Evolutionary conservation across 2,888 invertebrate species (phyloP), one percentile per base, ranked within the genome.

Genomic region (Hydropsyche betteni): DNA sequence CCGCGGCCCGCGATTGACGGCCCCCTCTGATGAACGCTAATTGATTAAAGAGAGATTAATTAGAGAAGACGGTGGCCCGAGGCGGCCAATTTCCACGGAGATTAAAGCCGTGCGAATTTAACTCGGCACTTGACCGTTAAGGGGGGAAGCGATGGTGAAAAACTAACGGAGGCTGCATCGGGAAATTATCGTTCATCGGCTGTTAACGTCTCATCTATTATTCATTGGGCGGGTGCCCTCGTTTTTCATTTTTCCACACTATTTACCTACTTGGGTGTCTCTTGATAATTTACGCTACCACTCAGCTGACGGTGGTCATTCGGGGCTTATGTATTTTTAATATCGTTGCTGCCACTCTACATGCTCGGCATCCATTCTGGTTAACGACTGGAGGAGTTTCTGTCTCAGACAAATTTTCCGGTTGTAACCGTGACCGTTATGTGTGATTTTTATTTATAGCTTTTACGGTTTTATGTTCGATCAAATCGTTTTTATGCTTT

Each of bases 301-400:
- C 24, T 58, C 44, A 1, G 44, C 44, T 4, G 44, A 44, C 24
- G 53, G 12, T n/a, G 51, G 53, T 7, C 53, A 53, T 53, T 53
- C 53, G 14, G 58, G 16, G 16, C 24, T 58, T 58, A 58, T 58
- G 58, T 58, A 58, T 58, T 24, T 58, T 58, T 58, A 58, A 58
- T 58, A 58, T 24, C 24, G 24, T 24, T 24, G 24, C 24, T 16
- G 58, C 58, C 8, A 10, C 16, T 16, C 16, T 58, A 58, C 24
- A 24, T 24, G 24, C 24, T 4, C 58, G 4, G 58, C 58, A 24
- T 16, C 58, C 58, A 24, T 58, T 58, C 24, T 24, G 5, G 8
- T 16, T 58, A 58, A 58, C 58, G 58, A 58, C 58, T 16, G 58
- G 14, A 16, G 16, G 16, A 58, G n/a, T 58, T 58, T 24, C 58